These are phyloP conservation scores for Oncorhynchus clarkii DNA, from an alignment of 2,113 vertebrate genomes.

Conservation along the genomic window DNA sequence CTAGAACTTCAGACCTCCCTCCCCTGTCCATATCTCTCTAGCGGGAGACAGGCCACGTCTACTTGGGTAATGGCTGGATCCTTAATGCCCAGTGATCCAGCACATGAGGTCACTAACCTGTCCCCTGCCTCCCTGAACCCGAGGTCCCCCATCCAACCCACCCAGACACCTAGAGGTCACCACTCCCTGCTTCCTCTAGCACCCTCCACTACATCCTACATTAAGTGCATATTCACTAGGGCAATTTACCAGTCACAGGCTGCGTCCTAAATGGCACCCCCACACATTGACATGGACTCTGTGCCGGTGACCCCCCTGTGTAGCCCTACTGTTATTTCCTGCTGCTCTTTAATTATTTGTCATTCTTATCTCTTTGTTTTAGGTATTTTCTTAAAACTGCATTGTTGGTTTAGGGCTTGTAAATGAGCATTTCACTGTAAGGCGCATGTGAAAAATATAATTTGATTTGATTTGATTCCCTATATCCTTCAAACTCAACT, in stretches of 20 bases:
- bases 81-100: conserved; percentile 48
- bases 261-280: no score
- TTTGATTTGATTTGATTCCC: no score
- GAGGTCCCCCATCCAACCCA: not conserved
- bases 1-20: not conserved
- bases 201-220: not conserved
- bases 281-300: no score
- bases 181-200: not conserved
- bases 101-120: conserved; percentile 33
- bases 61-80: conserved; percentile 21
- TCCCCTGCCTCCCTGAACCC: not conserved
- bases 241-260: conserved; percentile 2
- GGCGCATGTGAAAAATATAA: no score
- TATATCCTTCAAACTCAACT: no score
- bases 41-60: not conserved
- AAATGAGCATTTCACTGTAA: no score
- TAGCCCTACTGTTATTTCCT: no score
- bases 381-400: no score
- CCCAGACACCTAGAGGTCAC: conserved; percentile 33
- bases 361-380: no score
- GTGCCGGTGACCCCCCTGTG: no score
- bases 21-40: not conserved
- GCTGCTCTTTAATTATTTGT: no score
- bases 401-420: no score
- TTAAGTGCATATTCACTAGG: not conserved